Evolutionary conservation across 1,140 invertebrate species (phyloP).

Genomic region (Gyrodactylus salaris): DNA sequence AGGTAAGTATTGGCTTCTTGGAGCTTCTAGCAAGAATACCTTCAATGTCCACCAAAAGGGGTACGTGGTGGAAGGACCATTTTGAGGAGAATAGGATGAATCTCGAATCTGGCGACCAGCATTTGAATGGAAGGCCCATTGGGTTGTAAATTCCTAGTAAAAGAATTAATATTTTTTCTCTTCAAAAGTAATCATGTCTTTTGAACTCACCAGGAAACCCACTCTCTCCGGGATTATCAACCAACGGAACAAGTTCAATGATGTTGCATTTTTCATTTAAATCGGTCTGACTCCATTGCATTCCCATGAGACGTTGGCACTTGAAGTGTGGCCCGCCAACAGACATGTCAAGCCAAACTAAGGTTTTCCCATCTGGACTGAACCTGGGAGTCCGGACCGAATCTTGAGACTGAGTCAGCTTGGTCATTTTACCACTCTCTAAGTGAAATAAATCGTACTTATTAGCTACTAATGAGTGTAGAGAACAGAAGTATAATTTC

Average conservation of each 20-base stretch:
- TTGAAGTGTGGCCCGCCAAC: background rate
- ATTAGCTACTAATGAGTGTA: too few relatives aligned
- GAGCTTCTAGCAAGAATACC: too few relatives aligned
- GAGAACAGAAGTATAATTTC: too few relatives aligned
- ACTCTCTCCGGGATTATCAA: background rate
- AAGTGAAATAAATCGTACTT: too few relatives aligned
- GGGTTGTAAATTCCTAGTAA: background rate
- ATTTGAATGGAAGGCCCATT: background rate
- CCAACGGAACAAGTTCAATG: too few relatives aligned
- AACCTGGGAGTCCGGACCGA: background rate
- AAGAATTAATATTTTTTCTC: too few relatives aligned
- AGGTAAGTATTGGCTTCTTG: too few relatives aligned
- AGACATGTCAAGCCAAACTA: background rate
- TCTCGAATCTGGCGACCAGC: background rate
- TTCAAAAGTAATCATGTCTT: too few relatives aligned
- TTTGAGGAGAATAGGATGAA: background rate
- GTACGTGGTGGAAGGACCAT: background rate
- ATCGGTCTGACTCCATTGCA: background rate
- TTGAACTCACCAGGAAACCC: background rate
- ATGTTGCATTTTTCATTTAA: background rate
- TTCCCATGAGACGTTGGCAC: background rate
- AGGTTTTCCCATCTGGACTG: background rate
- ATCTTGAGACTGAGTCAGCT: background rate
- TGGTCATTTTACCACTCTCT: background rate
- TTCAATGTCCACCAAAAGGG: background rate